These are phyloP conservation scores for Drosophila repleta DNA, from an alignment of 1,140 invertebrate genomes.

Conservation along the genomic window DNA sequence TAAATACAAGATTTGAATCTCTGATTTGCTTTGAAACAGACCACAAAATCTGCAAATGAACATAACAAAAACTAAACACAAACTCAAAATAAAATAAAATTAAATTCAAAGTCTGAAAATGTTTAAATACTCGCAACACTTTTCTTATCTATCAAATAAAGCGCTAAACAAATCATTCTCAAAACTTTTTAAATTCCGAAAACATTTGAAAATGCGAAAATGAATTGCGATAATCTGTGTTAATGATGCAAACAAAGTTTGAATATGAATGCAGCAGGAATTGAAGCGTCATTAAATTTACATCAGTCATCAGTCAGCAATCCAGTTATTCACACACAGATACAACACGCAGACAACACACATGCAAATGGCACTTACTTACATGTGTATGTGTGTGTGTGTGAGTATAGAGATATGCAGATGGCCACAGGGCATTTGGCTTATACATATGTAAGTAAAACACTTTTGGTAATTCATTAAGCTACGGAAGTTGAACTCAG, in stretches of 20 bases:
- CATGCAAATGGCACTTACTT: not conserved
- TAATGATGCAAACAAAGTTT: not conserved
- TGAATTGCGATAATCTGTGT: not conserved
- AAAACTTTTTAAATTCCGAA: too few relatives aligned
- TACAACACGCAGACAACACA: not conserved
- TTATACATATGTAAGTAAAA: conserved; percentile 71
- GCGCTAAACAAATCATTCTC: too few relatives aligned
- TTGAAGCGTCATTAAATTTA: conserved; percentile 18
- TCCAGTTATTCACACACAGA: not conserved
- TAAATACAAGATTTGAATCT: too few relatives aligned
- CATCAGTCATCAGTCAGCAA: not conserved
- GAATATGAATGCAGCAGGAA: not conserved
- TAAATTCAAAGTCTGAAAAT: too few relatives aligned
- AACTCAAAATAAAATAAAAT: too few relatives aligned
- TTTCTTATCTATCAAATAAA: too few relatives aligned
- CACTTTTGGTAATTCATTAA: conserved; percentile 84
- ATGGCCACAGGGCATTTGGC: conserved; percentile 71
- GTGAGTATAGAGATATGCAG: conserved; percentile 14
- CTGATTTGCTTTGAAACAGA: too few relatives aligned
- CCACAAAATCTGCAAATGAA: too few relatives aligned
- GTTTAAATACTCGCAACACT: too few relatives aligned
- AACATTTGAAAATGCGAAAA: not conserved
- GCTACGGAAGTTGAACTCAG: conserved; percentile 84
- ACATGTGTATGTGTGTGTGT: not conserved
- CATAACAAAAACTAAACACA: too few relatives aligned